Evolutionary conservation across 2,888 invertebrate genomes (phyloP), one percentile per base, ranked within the genome.

Genomic region (Pseudolycoriella hygida): DNA sequence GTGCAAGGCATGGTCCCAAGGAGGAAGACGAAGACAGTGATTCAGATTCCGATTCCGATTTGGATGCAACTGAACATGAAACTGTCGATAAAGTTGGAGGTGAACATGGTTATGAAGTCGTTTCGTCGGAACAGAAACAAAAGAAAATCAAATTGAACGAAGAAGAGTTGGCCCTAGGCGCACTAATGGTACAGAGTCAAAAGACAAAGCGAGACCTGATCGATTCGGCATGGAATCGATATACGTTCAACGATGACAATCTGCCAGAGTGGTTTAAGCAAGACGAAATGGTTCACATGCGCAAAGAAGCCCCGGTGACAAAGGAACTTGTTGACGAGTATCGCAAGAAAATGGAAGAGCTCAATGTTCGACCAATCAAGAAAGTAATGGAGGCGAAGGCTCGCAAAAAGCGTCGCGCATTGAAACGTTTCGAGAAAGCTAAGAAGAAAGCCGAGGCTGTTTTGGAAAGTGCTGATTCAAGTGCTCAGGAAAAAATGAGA

Each of bases 381-480:
- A 98, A 98, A 67, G 87, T 98, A 0, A 77, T 93, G 53, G 94
- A 99, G 68, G 98, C 98, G 0, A 97, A 93, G 67, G 92, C 93
- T 0, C 78, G 98, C 46, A 98, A 97, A 74, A 93, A 94, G 80
- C 82, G 80, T 64, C 82, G 90, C 52, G 80, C 85, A 50, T 61
- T 86, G 48, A 82, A 77, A 57, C 83, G 84, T 60, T 66, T 97
- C 67, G 89, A 92, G 52, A 88, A 84, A 57, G 94, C 93, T 0
- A 87, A 92, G 68, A 97, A 97, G 70, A 90, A 88, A 67, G 86
- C 92, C 0, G 96, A 97, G 61, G 75, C 78, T n/a, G 73, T 98
- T 19, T 77, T 93, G 70, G 94, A 96, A 46, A 86, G 82, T 59
- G 72, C 73, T 1, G 94, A 94, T 55, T 79, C 94, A 56, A 80